Base-by-base conservation (phyloP, 2,888 invertebrate species). In the Conomelus anceps region DNA sequence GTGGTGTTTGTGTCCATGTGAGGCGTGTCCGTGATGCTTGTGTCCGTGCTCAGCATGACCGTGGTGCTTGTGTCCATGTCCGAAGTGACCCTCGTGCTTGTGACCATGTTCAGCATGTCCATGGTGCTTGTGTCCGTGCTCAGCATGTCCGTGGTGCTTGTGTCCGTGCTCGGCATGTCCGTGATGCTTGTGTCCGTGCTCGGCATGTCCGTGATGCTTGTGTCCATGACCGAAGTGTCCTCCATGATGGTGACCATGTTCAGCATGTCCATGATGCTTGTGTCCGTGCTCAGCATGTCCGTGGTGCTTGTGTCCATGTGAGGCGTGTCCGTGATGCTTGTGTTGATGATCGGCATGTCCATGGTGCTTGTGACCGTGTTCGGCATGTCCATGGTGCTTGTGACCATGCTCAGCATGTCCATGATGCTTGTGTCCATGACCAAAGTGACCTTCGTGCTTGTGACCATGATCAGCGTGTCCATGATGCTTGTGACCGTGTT, bases 201-300 rank as follows among this genome's bases (percentile, higher is more conserved):
- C 92, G 96, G 96, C 0, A 95, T 95, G 92, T 96, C 96, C 92
- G 95, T 96, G 91, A 95, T 94, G 92, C 93, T 96, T 96, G 91
- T 92, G 92, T 20, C 91, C 91, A 88, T 92, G 92, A 22, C 91
- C 91, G 88, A 91, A 91, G 13, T 91, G 90, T 6, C 92, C 92
- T 22, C 90, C 91, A 87, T 92, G 92, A 86, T 91, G 91, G 87
- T 92, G 92, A 9, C 91, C 91, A 86, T 92, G 92, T 23, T 90
- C 91, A 29, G 91, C 91, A 89, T 91, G 90, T 22, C 92, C 92
- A 88, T 90, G 90, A 86, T 92, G 92, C 23, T 92, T 91, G 86
- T 92, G 92, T 0, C 92, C 92, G 89, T 92, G 92, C 11, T 91
- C 91, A 89, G 91, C 90, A 20, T 91, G 90, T 20, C 92, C 92